Conservation (phyloP, 2,113 vertebrate species). For the Elachura formosa region DNA sequence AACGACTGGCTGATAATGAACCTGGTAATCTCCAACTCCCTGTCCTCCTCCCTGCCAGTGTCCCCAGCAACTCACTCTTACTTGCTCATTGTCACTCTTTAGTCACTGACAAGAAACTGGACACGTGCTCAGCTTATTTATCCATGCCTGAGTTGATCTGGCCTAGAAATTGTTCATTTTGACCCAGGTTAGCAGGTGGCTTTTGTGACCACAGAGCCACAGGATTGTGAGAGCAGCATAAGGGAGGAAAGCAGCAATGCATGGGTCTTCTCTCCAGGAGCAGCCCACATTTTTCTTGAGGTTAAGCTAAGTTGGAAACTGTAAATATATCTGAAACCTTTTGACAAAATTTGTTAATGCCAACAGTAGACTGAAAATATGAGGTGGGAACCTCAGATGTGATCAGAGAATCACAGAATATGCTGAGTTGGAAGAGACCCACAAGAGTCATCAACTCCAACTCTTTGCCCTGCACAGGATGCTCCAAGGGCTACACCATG, state of each 20-base stretch:
- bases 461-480: neutral
- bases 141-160: neutral
- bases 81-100: neutral
- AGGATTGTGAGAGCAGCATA: neutral
- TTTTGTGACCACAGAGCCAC: neutral
- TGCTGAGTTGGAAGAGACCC: neutral
- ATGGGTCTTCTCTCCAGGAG: neutral
- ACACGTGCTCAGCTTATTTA: fast-evolving
- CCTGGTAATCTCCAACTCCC: neutral
- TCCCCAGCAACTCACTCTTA: fast-evolving
- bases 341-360: no score
- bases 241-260: neutral
- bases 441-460: fast-evolving
- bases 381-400: neutral
- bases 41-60: neutral
- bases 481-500: neutral
- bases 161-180: neutral
- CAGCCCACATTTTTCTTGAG: neutral
- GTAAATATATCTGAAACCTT: neutral
- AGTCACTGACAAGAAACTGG: neutral
- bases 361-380: neutral
- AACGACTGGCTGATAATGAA: neutral
- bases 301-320: neutral
- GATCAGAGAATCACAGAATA: neutral
- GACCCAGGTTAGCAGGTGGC: neutral